Conservation (phyloP, 2,888 invertebrate genomes). For the Thereva unica region DNA sequence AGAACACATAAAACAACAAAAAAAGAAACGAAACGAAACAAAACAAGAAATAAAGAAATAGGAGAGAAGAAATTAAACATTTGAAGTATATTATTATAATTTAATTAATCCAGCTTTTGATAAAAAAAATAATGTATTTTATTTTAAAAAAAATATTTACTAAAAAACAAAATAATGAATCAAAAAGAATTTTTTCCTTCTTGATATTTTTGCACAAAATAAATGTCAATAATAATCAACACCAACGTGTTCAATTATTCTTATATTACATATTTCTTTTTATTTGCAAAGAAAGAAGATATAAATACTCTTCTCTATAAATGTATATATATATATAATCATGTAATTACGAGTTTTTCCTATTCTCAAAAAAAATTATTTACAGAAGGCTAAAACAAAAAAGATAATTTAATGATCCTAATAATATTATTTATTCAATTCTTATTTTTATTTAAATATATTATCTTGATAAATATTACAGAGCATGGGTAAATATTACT, state of each 20-base stretch:
- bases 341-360: conserved; percentile 28
- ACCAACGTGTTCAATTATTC: conserved; percentile 30
- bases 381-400: conserved; percentile 34
- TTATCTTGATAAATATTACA: conserved; percentile 28
- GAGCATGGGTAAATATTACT: conserved; percentile 36
- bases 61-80: not conserved
- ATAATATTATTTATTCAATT: conserved; percentile 22
- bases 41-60: not conserved
- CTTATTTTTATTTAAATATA: conserved; percentile 34
- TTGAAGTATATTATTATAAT: conserved; percentile 19
- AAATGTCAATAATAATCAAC: conserved; percentile 26
- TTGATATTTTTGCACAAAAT: conserved; percentile 34
- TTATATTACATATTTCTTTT: conserved; percentile 23
- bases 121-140: conserved; percentile 33
- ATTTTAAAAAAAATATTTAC: conserved; percentile 32
- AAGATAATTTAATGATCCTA: conserved; percentile 25
- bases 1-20: not conserved
- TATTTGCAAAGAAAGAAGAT: too few species aligned
- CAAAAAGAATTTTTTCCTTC: conserved; percentile 10
- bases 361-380: conserved; percentile 22
- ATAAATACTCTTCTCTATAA: not conserved
- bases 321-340: conserved; percentile 23
- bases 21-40: not conserved
- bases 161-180: conserved; percentile 31
- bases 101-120: conserved; percentile 32